phyloP scores from a whole-genome alignment of 2,113 vertebrate species.

The Cyanoderma ruficeps region DNA sequence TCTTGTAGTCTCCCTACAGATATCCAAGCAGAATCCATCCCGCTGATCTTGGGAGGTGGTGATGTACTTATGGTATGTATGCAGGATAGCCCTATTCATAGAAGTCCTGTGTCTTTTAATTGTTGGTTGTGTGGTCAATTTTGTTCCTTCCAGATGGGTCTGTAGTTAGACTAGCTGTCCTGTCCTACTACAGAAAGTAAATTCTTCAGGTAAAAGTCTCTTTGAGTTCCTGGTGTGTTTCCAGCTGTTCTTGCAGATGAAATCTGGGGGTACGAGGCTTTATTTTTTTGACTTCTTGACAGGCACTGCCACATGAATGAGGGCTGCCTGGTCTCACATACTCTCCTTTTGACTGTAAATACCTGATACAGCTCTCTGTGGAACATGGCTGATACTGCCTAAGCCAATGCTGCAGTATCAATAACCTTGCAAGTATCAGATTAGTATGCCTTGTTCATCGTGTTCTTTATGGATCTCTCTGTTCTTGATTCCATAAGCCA shows the following conservation, averaged over 20 bases:
- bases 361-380: background rate
- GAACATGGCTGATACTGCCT: background rate
- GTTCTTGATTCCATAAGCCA: background rate
- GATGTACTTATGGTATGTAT: slow-evolving; percentile 96
- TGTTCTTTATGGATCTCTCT: background rate
- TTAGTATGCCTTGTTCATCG: background rate
- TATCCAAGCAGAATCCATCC: slow-evolving; percentile 97
- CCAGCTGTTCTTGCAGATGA: background rate
- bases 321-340: background rate
- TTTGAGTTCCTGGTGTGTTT: background rate
- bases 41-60: slow-evolving; percentile 93
- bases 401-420: background rate
- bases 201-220: background rate
- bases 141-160: background rate
- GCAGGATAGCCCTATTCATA: background rate
- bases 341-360: background rate
- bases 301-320: background rate
- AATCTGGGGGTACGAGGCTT: background rate
- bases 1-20: slow-evolving; percentile 90
- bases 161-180: background rate
- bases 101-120: background rate
- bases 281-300: background rate
- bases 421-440: background rate
- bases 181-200: background rate
- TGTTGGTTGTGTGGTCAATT: background rate